Conservation (phyloP, 2,888 invertebrate genomes). For the Cosmia trapezina region DNA sequence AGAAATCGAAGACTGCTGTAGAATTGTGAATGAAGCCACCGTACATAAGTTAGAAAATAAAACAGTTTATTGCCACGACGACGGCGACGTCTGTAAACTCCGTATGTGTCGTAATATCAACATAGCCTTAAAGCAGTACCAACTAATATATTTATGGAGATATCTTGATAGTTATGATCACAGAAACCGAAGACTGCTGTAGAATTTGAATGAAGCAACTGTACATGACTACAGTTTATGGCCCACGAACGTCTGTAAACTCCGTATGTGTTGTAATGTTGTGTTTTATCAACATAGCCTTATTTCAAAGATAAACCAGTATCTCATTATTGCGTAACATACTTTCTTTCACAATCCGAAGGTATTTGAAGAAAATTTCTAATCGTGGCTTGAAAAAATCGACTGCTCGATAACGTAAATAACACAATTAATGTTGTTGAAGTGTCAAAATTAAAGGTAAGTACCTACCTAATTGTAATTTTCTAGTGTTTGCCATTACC, state of each 20-base stretch:
- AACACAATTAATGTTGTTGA: not conserved
- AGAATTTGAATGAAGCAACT: constrained; percentile 34
- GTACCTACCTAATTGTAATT: not conserved
- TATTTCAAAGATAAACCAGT: not conserved
- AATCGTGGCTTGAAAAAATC: not conserved
- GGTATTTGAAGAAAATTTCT: not conserved
- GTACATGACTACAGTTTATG: constrained; percentile 30
- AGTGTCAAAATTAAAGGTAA: not conserved
- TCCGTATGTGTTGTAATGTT: not conserved
- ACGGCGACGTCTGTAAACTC: constrained; percentile 2
- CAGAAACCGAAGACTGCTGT: constrained; percentile 28
- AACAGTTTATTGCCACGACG: constrained; percentile 44
- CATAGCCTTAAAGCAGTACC: not conserved
- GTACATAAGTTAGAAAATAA: constrained; percentile 16
- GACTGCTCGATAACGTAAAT: not conserved
- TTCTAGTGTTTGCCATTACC: not conserved
- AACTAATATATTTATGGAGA: constrained; percentile 32
- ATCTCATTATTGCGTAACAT: not conserved
- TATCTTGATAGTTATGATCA: constrained; percentile 34
- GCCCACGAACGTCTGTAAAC: constrained; percentile 2
- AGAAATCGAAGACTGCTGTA: constrained; percentile 27
- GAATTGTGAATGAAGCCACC: constrained; percentile 37
- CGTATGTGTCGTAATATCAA: not conserved
- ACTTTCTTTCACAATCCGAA: not conserved
- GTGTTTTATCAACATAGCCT: not conserved